Base-by-base conservation (phyloP, 2,888 invertebrate genomes). In the Apotomis betuletana region DNA sequence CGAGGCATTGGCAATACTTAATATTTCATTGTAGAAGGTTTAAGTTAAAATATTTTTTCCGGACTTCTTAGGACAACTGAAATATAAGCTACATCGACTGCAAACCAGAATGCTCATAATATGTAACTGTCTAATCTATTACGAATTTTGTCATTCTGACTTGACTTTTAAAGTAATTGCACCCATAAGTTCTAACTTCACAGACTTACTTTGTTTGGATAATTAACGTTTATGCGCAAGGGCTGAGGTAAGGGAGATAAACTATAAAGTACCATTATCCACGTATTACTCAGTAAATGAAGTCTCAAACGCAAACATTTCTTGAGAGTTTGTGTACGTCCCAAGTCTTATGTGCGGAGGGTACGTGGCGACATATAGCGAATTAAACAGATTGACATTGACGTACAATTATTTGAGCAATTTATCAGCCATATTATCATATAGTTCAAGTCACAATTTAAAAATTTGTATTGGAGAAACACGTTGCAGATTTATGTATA, bases 251-350 rank as follows among this genome's bases (percentile, higher is more conserved):
- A 4, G 57, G 62, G 57, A 69, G 69, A 61, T 62, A 69, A 69
- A 69, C 57, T 63, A 63, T 52, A 63, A 69, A 63, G 69, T 57
- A 63, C 62, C 57, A 58, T 62, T 55, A 61, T 55, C 61, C 58
- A 51, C 63, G 46, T 69, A 58, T 63, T 44, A 63, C 57, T 27
- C 41, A 60, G 67, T 52, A 52, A 67, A 60, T 62, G 12, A 49
- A 69, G 58, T 63, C 51, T 52, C 63, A 58, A 69, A 63, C 58
- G 46, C 49, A n/a, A 49, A 58, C 12, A 54, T n/a, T 60, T 65
- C 59, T 38, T 54, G 44, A 46, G 36, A 51, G 36, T 51, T 38
- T 49, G 51, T 38, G 49, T 49, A 49, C 49, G 10, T 49, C 6
- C 49, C 27, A 5, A 27, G 61, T 61, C 12, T 49, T 49, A 49